phyloP scores from a whole-genome alignment of 2,888 invertebrate species.

The Epistrophe eligans region DNA sequence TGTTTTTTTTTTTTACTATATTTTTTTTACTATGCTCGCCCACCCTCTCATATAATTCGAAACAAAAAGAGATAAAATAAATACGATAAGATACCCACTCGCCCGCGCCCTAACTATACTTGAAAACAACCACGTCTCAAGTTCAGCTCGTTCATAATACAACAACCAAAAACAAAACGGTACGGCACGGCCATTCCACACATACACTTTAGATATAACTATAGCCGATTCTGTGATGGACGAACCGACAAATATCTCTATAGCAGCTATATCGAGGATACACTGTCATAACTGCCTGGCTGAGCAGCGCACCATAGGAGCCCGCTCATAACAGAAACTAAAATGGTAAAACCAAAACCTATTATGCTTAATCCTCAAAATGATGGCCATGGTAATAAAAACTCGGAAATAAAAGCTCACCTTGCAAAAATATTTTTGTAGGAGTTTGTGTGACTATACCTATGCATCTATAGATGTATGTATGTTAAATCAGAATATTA shows the following conservation, averaged over 20 bases:
- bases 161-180: conserved; percentile 1
- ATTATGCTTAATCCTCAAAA: conserved; percentile 74
- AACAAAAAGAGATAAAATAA: conserved; percentile 60
- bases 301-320: conserved; percentile 36
- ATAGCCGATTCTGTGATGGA: conserved; percentile 1
- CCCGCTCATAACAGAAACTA: conserved; percentile 52
- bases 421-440: conserved; percentile 59
- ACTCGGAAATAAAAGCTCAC: conserved; percentile 72
- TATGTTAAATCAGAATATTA: neutral
- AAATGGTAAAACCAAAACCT: conserved; percentile 63
- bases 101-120: conserved; percentile 47
- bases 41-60: conserved; percentile 7
- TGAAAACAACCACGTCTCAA: conserved; percentile 72
- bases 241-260: conserved; percentile 24
- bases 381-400: conserved; percentile 73
- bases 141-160: conserved; percentile 63
- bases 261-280: conserved; percentile 33
- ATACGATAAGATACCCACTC: conserved; percentile 57
- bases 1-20: conserved; percentile 40
- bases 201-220: neutral
- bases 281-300: conserved; percentile 65
- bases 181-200: neutral
- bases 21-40: conserved; percentile 4
- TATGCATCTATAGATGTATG: too few species aligned
- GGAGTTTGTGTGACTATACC: conserved; percentile 3